phyloP scores from a whole-genome alignment of 2,797 vertebrate genomes.

The Thamnophis elegans region DNA sequence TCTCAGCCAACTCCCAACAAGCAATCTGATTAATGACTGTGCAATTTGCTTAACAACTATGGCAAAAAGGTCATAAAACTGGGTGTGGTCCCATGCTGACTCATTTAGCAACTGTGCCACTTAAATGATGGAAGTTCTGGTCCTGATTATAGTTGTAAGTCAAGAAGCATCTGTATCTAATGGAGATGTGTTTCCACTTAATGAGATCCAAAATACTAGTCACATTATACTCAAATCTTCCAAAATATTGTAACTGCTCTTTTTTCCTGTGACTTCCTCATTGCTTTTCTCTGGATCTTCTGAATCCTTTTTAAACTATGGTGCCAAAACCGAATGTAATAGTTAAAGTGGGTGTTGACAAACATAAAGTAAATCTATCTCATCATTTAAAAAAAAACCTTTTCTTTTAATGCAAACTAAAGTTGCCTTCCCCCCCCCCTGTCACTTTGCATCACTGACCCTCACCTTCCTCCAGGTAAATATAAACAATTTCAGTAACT shows the following conservation, averaged over 20 bases:
- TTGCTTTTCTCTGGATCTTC: background rate
- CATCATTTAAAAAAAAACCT: background rate
- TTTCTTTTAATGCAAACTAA: background rate
- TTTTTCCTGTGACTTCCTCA: background rate
- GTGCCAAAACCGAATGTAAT: background rate
- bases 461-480: background rate
- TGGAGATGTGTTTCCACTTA: background rate
- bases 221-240: background rate
- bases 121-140: background rate
- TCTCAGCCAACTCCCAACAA: background rate
- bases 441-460: background rate
- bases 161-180: background rate
- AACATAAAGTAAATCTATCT: background rate
- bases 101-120: background rate
- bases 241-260: background rate
- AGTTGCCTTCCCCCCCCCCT: background rate
- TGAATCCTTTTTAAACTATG: background rate
- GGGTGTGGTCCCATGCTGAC: background rate
- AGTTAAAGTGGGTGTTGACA: background rate
- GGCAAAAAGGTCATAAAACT: background rate
- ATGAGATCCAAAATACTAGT: background rate
- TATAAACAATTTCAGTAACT: background rate
- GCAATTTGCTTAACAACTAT: background rate
- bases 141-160: background rate
- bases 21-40: background rate